Base-by-base conservation (phyloP, 2,888 invertebrate genomes). In the Lacanobia wlatinum region DNA sequence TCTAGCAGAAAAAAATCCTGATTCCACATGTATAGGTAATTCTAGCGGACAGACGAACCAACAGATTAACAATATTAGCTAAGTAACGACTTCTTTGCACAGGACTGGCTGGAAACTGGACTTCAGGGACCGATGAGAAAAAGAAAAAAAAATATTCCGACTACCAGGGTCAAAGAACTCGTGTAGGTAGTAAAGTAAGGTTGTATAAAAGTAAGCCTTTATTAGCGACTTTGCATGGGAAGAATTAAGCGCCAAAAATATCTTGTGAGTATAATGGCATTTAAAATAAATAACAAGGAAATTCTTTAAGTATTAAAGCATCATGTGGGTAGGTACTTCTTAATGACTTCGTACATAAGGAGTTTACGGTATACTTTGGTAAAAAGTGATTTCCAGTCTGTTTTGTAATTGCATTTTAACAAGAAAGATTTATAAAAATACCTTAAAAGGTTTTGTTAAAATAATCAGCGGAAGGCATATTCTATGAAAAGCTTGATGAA, bases 71-170 rank as follows among this genome's bases (percentile, higher is more conserved):
- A 38, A 23, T n/a, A 28, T n/a, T 38, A 40, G 21, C 48, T 16
- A 28, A 48, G 16, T 16, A 68, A 56, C n/a, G n/a, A 23, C 14
- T 40, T 70, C 46, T 68, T 68, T 68, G n/a, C 38, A 48, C 5
- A 68, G 23, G 48, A 68, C 34, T 55, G 23, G 4, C 18, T 14
- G 50, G 53, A 53, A 60, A 48, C 46, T 14, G 12, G 46, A 9
- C 23, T 8, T 34, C 1, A 46, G 23, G 14, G 52, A 53, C 0
- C 7, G 14, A 8, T 14, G 8, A 60, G n/a, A 23, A 40, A n/a
- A 14, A 8, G 14, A 14, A 34, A 58, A 18, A 16, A n/a, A 52
- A n/a, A n/a, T 23, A 43, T 43, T n/a, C 9, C 12, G n/a, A 0
- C 23, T 8, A 58, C 9, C 23, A n/a, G 18, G 10, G 52, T 64